Percentiles rank a stretch among this genome's conserved stretches.
These are phyloP conservation scores for Poeciliopsis turneri DNA, from an alignment of 2,797 vertebrate genomes.

Conservation along the genomic window DNA sequence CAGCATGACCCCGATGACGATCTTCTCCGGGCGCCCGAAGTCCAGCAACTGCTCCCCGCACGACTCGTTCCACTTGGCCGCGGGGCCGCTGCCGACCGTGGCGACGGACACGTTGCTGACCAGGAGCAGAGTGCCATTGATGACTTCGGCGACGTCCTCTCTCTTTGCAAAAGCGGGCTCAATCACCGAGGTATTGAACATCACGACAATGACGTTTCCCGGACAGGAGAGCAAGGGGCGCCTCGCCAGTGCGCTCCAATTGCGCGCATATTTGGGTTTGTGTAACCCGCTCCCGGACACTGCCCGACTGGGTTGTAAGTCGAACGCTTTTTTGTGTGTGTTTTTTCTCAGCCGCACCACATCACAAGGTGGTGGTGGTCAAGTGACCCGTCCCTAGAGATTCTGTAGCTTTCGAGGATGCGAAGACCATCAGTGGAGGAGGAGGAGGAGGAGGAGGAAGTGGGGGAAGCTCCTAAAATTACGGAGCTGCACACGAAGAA, in stretches of 20 bases:
- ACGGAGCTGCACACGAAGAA: neutral
- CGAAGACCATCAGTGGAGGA: conserved; percentile 8
- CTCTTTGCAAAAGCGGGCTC: conserved; percentile 72
- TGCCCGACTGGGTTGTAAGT: conserved; percentile 43
- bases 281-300: conserved; percentile 49
- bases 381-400: conserved; percentile 19
- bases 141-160: conserved; percentile 76
- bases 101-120: conserved; percentile 64
- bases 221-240: conserved; percentile 63
- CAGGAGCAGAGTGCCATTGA: conserved; percentile 77
- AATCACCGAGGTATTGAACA: conserved; percentile 83
- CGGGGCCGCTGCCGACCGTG: conserved; percentile 45
- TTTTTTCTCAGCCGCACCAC: conserved; percentile 29
- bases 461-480: conserved; percentile 4
- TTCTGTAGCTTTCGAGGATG: neutral
- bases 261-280: conserved; percentile 78
- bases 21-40: conserved; percentile 80
- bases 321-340: neutral
- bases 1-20: conserved; percentile 82
- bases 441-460: neutral
- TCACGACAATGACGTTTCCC: conserved; percentile 72
- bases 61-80: conserved; percentile 78
- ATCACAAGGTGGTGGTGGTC: conserved; percentile 20
- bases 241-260: conserved; percentile 76
- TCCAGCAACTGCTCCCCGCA: conserved; percentile 80